Conservation (phyloP, 2,888 invertebrate genomes). For the Calameuta pallipes region DNA sequence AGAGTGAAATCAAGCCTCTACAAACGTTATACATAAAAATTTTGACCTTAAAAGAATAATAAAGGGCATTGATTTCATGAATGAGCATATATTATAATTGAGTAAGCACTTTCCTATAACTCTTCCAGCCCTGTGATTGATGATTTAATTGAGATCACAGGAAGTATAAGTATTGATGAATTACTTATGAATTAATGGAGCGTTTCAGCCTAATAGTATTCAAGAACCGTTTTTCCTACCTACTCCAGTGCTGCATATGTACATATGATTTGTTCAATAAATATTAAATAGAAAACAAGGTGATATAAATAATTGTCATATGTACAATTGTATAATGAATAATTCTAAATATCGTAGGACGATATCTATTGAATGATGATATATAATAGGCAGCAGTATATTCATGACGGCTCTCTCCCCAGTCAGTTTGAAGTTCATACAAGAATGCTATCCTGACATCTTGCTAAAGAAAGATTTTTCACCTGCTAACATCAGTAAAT, state of each 20-base stretch:
- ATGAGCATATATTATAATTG: background rate
- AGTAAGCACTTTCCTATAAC: background rate
- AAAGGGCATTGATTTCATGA: background rate
- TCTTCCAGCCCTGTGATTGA: background rate
- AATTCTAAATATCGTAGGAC: constrained; percentile 28
- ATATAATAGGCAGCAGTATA: background rate
- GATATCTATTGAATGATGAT: constrained; percentile 6
- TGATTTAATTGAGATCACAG: background rate
- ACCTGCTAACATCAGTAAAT: background rate
- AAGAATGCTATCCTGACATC: background rate
- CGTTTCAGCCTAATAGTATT: background rate
- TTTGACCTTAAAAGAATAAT: background rate
- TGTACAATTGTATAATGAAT: constrained; percentile 38
- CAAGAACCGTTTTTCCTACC: constrained; percentile 2
- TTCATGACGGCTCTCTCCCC: background rate
- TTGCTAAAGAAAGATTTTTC: background rate
- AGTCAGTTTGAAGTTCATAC: background rate
- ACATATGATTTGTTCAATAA: constrained; percentile 32
- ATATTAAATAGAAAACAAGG: constrained; percentile 45
- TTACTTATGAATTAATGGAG: background rate
- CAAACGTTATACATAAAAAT: background rate
- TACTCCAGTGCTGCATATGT: constrained; percentile 12
- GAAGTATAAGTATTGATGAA: background rate
- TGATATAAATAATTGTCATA: constrained; percentile 36
- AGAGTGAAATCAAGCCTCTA: background rate